Percentiles rank a stretch among this genome's conserved stretches.
phyloP scores from a whole-genome alignment of 2,888 invertebrate genomes.

The Ariolimax columbianus region DNA sequence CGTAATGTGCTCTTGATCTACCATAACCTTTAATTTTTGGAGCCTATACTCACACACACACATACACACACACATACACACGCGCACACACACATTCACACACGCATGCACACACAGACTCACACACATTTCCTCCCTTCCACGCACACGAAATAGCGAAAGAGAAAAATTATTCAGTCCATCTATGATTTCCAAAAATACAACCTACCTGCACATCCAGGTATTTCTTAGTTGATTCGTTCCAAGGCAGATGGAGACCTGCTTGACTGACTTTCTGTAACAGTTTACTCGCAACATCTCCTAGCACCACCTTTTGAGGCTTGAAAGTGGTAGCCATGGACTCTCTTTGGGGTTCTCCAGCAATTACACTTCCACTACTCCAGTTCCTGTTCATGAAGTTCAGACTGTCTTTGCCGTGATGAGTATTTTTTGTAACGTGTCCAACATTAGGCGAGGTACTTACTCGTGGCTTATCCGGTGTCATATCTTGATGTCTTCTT shows the following conservation, averaged over 20 bases:
- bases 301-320: not conserved
- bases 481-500: not conserved
- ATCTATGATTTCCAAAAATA: too few species aligned
- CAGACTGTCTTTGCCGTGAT: not conserved
- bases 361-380: not conserved
- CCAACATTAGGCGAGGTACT: not conserved
- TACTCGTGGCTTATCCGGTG: not conserved
- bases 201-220: slow-evolving; percentile 15
- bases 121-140: too few species aligned
- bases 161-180: too few species aligned
- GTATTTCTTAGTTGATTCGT: not conserved
- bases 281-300: slow-evolving; percentile 27
- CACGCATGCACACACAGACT: too few species aligned
- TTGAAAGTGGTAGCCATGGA: not conserved
- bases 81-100: too few species aligned
- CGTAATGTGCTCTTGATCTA: too few species aligned
- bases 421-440: not conserved
- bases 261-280: slow-evolving; percentile 31
- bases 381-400: not conserved
- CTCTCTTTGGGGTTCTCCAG: not conserved
- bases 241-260: not conserved
- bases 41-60: too few species aligned
- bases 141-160: too few species aligned
- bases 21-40: too few species aligned
- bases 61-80: too few species aligned